A percentile compares a stretch with the other conserved stretches of the same genome.
Evolutionary conservation across 2,797 vertebrate species (phyloP).

Genomic region (Sibirionetta formosa): DNA sequence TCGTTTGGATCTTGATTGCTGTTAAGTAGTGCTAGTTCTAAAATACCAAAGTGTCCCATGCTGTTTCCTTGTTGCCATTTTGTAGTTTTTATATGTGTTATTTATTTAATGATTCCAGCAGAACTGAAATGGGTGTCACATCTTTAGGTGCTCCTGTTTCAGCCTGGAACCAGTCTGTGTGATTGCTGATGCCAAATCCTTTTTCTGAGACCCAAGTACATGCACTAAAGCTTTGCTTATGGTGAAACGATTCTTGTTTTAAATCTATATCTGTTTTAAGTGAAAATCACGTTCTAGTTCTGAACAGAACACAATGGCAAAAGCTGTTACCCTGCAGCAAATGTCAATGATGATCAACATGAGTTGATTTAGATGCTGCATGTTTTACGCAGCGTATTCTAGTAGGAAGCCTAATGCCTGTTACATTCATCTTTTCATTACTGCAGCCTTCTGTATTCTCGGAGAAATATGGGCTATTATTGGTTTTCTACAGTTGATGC

Average conservation of each 20-base stretch:
- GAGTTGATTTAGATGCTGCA: background rate
- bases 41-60: conserved; percentile 69
- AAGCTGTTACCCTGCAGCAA: background rate
- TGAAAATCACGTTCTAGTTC: conserved; percentile 24
- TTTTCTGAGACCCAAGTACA: conserved; percentile 14
- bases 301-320: background rate
- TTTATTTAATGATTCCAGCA: conserved; percentile 44
- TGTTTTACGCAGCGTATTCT: background rate
- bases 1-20: conserved; percentile 11
- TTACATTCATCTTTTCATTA: conserved; percentile 30
- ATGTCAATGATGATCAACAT: background rate
- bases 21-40: conserved; percentile 58
- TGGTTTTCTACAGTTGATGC: conserved; percentile 54
- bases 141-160: background rate
- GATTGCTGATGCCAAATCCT: conserved; percentile 19
- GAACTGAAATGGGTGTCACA: background rate
- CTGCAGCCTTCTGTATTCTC: conserved; percentile 43
- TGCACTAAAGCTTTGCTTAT: conserved; percentile 34
- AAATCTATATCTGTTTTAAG: conserved; percentile 17
- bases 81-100: conserved; percentile 37
- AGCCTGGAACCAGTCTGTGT: conserved; percentile 13
- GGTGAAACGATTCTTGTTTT: conserved; percentile 41
- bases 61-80: conserved; percentile 50
- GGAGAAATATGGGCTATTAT: conserved; percentile 38
- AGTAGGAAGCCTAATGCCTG: conserved; percentile 12